These are phyloP conservation scores for Cryptus armator DNA, from an alignment of 2,888 invertebrate genomes.

Conservation along the genomic window DNA sequence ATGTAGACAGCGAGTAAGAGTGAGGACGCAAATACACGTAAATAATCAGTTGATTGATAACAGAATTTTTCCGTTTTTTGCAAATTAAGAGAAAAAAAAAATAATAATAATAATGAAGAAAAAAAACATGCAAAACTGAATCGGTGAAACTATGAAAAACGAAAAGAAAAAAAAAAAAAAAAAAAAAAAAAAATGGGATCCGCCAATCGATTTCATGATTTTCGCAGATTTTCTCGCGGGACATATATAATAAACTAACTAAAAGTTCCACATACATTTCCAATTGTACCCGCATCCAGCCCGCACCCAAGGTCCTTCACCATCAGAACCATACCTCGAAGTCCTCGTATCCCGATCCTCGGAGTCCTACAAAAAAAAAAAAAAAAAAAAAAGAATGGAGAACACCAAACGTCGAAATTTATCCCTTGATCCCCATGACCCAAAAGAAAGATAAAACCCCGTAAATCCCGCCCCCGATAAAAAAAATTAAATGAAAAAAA, in stretches of 20 bases:
- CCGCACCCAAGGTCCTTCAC: slow-evolving; percentile 51
- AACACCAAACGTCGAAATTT: slow-evolving; percentile 48
- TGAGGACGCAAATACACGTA: slow-evolving; percentile 65
- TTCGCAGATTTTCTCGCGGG: slow-evolving; percentile 83
- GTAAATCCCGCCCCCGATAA: slow-evolving; percentile 66
- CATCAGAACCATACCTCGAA: slow-evolving; percentile 46
- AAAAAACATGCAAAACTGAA: slow-evolving; percentile 37
- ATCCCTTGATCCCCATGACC: slow-evolving; percentile 68
- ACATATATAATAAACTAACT: slow-evolving; percentile 72
- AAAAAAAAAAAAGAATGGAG: slow-evolving; percentile 33
- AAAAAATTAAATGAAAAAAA: slow-evolving; percentile 45
- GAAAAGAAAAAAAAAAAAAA: slow-evolving; percentile 37
- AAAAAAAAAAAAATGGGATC: slow-evolving; percentile 63
- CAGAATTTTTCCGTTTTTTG: slow-evolving; percentile 45
- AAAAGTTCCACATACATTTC: slow-evolving; percentile 57
- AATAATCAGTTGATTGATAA: slow-evolving; percentile 66
- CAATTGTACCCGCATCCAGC: slow-evolving; percentile 53
- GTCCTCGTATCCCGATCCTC: slow-evolving; percentile 35
- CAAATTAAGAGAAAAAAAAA: slow-evolving; percentile 53
- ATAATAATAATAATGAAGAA: slow-evolving; percentile 15
- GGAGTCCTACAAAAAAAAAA: slow-evolving; percentile 20
- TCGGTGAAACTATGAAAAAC: slow-evolving; percentile 37
- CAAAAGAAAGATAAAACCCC: slow-evolving; percentile 67
- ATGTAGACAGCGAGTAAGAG: slow-evolving; percentile 62
- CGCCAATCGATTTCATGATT: slow-evolving; percentile 80